Evolutionary conservation across 2,888 invertebrate genomes (phyloP).

Genomic region (Xanthorhoe designata): DNA sequence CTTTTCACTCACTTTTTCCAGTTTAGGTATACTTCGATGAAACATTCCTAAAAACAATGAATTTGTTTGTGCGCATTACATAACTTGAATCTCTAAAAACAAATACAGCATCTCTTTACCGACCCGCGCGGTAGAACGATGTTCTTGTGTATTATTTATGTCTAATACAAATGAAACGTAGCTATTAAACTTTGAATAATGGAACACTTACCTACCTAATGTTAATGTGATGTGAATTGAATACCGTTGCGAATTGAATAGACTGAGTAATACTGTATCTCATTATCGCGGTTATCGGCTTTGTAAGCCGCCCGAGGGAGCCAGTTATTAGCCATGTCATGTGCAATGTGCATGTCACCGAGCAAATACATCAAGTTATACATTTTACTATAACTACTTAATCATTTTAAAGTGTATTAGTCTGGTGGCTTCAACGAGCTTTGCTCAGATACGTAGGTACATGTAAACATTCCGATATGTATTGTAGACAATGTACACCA

Average conservation of each 20-base stretch:
- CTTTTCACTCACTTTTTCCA: too few relatives aligned
- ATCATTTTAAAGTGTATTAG: neutral
- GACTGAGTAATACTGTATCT: constrained; percentile 3
- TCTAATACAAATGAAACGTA: constrained; percentile 28
- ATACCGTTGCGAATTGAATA: constrained; percentile 12
- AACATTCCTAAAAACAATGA: neutral
- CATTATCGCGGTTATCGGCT: neutral
- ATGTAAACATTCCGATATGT: neutral
- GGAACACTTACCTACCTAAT: constrained; percentile 22
- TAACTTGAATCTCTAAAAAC: neutral
- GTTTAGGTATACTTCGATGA: neutral
- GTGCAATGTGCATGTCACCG: neutral
- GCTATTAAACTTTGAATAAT: constrained; percentile 31
- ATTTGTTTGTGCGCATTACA: neutral
- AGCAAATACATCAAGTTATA: neutral
- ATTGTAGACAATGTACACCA: neutral
- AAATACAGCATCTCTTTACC: neutral
- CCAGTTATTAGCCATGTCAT: neutral
- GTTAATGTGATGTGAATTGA: constrained; percentile 17
- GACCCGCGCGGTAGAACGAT: neutral
- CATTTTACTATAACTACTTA: neutral
- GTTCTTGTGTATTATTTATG: constrained; percentile 29
- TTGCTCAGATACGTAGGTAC: neutral
- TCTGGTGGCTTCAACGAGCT: neutral
- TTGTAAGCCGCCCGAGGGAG: neutral